Conservation (phyloP, 2,797 vertebrate genomes). For the Poeciliopsis turneri region DNA sequence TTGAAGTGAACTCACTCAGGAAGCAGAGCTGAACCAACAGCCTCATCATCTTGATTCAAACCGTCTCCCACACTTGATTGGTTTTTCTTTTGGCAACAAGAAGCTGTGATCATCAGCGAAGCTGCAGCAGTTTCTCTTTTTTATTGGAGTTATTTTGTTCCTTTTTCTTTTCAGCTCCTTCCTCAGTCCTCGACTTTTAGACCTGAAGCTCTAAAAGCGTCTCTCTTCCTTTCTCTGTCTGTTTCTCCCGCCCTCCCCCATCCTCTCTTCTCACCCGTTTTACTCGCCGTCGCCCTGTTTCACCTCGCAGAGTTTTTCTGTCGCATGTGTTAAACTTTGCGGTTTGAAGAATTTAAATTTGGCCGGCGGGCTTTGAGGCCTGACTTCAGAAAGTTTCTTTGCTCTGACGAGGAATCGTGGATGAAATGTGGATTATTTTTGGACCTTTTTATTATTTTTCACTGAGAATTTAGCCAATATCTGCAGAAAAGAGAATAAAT, state of each 20-base stretch:
- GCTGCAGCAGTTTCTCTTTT: not conserved
- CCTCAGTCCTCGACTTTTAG: constrained; percentile 15
- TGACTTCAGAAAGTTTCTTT: not conserved
- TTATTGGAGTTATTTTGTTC: constrained; percentile 12
- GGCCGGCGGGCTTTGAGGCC: not conserved
- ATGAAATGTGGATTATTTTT: not conserved
- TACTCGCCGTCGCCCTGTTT: not conserved
- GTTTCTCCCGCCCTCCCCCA: not conserved
- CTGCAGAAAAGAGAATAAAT: not conserved
- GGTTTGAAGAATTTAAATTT: constrained; percentile 3
- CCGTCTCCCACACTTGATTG: not conserved
- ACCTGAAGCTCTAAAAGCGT: not conserved
- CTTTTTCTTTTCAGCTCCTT: not conserved
- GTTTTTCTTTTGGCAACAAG: not conserved
- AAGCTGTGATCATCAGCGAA: not conserved
- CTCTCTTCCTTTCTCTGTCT: not conserved
- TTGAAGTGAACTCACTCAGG: constrained; percentile 57
- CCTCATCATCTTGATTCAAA: constrained; percentile 21
- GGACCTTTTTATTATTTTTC: not conserved
- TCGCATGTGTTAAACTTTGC: not conserved
- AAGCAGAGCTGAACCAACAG: constrained; percentile 30
- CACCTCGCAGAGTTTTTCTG: not conserved
- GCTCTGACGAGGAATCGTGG: not conserved
- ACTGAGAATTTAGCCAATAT: not conserved
- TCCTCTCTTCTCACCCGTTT: not conserved